phyloP scores from a whole-genome alignment of 2,113 vertebrate genomes.

The Panthera leo region DNA sequence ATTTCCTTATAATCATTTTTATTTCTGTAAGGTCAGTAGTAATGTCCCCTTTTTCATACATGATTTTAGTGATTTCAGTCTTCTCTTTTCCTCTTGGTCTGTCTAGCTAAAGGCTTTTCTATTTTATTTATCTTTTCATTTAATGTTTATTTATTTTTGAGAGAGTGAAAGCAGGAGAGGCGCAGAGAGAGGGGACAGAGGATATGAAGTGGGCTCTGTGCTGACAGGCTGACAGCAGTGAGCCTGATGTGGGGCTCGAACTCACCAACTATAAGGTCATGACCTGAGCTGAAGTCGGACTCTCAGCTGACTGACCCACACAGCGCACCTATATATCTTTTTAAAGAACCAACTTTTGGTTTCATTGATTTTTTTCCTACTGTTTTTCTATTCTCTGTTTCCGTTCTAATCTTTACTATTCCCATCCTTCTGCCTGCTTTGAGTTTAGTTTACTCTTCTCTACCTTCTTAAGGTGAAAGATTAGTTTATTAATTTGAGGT shows the following conservation, averaged over 20 bases:
- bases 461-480: background rate
- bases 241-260: no score
- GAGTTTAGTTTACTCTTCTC: background rate
- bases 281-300: no score
- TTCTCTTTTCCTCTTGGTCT: background rate
- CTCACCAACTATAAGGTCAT: no score
- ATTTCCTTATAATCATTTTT: background rate
- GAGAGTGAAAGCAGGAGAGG: no score
- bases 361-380: background rate
- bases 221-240: no score
- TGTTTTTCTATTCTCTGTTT: background rate
- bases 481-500: no score
- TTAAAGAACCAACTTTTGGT: background rate
- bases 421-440: background rate
- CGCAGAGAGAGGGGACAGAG: no score
- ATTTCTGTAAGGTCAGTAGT: background rate
- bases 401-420: background rate
- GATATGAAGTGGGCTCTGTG: no score
- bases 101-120: background rate
- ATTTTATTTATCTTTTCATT: background rate
- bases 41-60: background rate
- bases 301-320: no score
- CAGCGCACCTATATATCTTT: background rate
- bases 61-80: background rate
- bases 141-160: no score